phyloP scores from a whole-genome alignment of 2,888 invertebrate species.

The Yponomeuta cagnagella region DNA sequence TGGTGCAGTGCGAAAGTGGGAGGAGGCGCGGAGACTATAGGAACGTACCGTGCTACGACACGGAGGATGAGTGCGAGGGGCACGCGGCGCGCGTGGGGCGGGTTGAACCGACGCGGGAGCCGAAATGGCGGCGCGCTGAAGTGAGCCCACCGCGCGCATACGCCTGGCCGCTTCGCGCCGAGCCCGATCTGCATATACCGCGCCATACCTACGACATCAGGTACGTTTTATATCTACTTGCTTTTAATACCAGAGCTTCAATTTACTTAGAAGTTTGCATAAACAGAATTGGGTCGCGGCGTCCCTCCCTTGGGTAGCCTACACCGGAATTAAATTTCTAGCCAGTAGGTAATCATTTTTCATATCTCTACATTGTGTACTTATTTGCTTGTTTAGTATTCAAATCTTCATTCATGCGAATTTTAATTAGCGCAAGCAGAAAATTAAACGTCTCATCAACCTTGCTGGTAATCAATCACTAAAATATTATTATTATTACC shows the following conservation, averaged over 20 bases:
- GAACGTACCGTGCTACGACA: conserved; percentile 82
- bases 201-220: conserved; percentile 75
- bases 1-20: conserved; percentile 46
- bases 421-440: too few species aligned
- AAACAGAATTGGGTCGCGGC: not conserved
- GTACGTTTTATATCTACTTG: conserved; percentile 37
- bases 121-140: conserved; percentile 49
- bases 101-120: conserved; percentile 44
- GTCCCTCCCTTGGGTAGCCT: not conserved
- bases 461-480: not conserved
- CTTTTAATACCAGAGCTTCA: not conserved
- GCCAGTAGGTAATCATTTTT: not conserved
- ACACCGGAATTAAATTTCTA: not conserved
- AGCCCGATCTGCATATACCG: conserved; percentile 81
- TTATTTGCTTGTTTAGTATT: not conserved
- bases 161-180: conserved; percentile 24
- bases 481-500: not conserved
- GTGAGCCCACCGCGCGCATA: conserved; percentile 54
- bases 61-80: conserved; percentile 76
- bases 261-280: not conserved
- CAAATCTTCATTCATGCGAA: too few species aligned
- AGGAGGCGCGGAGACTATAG: conserved; percentile 82
- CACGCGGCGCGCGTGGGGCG: conserved; percentile 50
- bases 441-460: not conserved
- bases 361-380: not conserved